Percentiles rank a stretch among this genome's conserved stretches.
Conservation (phyloP, 2,113 vertebrate species). For the Seriola quinqueradiata region DNA sequence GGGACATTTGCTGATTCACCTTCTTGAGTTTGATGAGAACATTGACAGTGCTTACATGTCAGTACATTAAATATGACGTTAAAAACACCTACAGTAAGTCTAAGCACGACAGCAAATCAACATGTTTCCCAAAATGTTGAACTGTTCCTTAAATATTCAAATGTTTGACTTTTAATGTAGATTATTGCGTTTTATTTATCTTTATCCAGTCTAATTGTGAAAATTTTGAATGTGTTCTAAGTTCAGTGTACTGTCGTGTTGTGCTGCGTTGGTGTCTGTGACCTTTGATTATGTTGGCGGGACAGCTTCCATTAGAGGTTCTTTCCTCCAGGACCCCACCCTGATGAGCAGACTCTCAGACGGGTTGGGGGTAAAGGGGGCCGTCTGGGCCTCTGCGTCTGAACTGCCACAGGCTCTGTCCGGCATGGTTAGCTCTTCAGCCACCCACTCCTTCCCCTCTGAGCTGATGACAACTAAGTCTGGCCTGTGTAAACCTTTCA, state of each 20-base stretch:
- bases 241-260: slow-evolving; percentile 5
- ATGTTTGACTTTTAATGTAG: background rate
- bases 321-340: slow-evolving; percentile 52
- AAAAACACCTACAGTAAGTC: too few species aligned
- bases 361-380: slow-evolving; percentile 18
- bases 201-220: background rate
- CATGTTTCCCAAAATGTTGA: background rate
- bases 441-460: slow-evolving; percentile 70
- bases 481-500: slow-evolving; percentile 56
- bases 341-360: slow-evolving; percentile 63
- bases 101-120: background rate
- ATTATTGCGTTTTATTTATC: background rate
- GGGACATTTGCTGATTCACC: background rate
- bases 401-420: slow-evolving; percentile 55
- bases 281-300: background rate
- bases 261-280: background rate
- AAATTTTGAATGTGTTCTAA: background rate
- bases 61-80: too few species aligned
- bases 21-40: background rate
- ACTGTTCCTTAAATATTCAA: background rate
- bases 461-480: slow-evolving; percentile 63
- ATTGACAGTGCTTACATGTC: too few species aligned
- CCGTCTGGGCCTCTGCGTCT: slow-evolving; percentile 62
- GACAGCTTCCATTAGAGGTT: slow-evolving; percentile 17
- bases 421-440: slow-evolving; percentile 39